Percentiles rank a stretch among this genome's conserved stretches.
Conservation (phyloP, 92 coral and sea anemone genomes). For the Phymanthus crucifer region DNA sequence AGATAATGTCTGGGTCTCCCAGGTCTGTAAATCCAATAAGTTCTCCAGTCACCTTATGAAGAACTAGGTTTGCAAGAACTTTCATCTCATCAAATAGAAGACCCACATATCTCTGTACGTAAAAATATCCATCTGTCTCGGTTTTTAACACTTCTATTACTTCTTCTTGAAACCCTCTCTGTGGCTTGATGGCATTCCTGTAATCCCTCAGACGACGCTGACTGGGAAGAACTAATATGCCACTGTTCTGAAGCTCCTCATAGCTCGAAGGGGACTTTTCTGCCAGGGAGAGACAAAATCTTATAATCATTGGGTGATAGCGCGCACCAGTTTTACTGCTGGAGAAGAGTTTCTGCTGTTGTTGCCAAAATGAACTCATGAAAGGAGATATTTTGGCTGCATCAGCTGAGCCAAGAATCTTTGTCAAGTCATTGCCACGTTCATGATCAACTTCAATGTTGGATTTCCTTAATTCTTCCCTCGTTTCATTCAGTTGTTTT, state of each 20-base stretch:
- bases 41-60: constrained; percentile 23
- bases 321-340: constrained; percentile 40
- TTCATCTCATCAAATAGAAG: constrained; percentile 61
- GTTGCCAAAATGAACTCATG: too few species aligned
- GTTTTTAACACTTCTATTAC: constrained; percentile 43
- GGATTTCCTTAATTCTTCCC: constrained; percentile 29
- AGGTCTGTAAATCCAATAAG: constrained; percentile 2
- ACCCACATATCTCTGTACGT: constrained; percentile 51
- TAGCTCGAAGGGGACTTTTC: constrained; percentile 40
- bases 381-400: constrained; percentile 28
- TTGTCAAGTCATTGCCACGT: constrained; percentile 39
- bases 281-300: constrained; percentile 13
- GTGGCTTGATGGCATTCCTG: too few species aligned
- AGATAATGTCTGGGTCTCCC: neutral
- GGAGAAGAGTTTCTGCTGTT: too few species aligned
- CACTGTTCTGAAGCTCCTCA: constrained; percentile 29
- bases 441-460: constrained; percentile 40
- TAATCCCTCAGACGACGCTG: constrained; percentile 42
- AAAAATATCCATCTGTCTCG: constrained; percentile 26
- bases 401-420: constrained; percentile 16
- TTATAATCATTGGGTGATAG: constrained; percentile 20
- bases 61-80: constrained; percentile 40
- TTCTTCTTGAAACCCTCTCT: constrained; percentile 52
- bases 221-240: constrained; percentile 52
- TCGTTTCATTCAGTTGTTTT: constrained; percentile 41